Evolutionary conservation across 2,797 vertebrate genomes (phyloP), one percentile per base, ranked within the genome.

Genomic region (Pelodytes ibericus): DNA sequence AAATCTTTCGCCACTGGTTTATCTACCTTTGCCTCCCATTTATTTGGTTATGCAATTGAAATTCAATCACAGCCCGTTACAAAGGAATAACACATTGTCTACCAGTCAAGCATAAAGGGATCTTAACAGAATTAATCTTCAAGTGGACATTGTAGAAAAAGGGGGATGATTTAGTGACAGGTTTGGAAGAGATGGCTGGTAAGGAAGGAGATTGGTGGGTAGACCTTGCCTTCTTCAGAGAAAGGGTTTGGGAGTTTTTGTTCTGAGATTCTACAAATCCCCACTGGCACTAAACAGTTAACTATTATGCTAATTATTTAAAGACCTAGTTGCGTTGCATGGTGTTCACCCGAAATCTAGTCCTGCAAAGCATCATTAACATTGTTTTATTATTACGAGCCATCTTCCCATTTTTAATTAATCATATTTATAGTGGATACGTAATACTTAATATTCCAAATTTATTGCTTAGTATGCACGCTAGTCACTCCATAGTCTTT

Each of bases 401-500:
- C 84, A 80, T 83, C 83, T 75, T 82, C 0, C 3, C 73, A 79
- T 86, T 85, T n/a, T 85, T 81, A 84, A 84, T 77, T 80, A 83
- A 85, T 75, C 85, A 83, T 79, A 83, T 85, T 87, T 80, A 60
- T 85, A 84, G 86, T 84, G 77, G 84, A 83, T 84, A 86, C 47
- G 84, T 68, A 58, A 80, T 75, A 80, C 69, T 0, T 1, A 77
- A 74, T 63, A 66, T 84, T 83, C 80, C 60, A 84, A 83, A 82
- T 63, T 59, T 80, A 68, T 73, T 73, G 59, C 80, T 76, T 2
- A 0, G 68, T 76, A 62, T 86, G 71, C 80, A 77, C 39, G 77
- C 84, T 83, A 86, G 87, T 86, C 87, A 86, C 85, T 88, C 88
- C 87, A 86, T 89, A 88, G 89, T 88, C 86, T 88, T 85, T 86